A percentile compares a stretch with the other conserved stretches of the same genome.
These are phyloP conservation scores for Hypotaenidia okinawae DNA, from an alignment of 2,797 vertebrate genomes.

Conservation along the genomic window DNA sequence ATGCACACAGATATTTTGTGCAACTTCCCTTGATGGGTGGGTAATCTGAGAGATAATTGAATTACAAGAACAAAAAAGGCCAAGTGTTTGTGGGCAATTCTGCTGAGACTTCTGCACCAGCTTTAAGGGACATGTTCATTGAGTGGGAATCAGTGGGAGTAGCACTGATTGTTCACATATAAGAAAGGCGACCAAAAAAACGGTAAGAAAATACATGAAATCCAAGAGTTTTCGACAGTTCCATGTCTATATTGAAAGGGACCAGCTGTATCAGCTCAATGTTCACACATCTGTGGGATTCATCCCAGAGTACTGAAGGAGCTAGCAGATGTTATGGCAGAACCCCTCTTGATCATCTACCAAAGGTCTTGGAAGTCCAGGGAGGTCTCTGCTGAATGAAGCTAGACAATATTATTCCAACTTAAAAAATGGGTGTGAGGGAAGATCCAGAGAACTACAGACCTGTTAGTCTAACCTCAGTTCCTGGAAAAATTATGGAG, in stretches of 20 bases:
- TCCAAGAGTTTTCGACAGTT: background rate
- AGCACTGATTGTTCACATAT: slow-evolving; percentile 1
- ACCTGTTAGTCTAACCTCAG: background rate
- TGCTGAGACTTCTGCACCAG: background rate
- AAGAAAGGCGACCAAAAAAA: background rate
- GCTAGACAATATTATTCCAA: background rate
- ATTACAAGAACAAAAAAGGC: background rate
- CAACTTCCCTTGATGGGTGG: background rate
- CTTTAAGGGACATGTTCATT: background rate
- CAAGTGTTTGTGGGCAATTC: background rate
- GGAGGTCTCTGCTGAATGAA: background rate
- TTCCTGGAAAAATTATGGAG: background rate
- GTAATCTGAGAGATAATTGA: background rate
- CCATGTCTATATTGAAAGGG: background rate
- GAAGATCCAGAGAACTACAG: background rate
- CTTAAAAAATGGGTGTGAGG: background rate
- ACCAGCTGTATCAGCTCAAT: background rate
- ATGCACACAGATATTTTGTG: background rate
- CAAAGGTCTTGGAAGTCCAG: background rate
- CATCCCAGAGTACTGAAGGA: background rate
- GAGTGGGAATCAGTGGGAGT: background rate
- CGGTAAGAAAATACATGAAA: background rate
- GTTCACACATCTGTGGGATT: background rate
- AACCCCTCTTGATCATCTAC: background rate
- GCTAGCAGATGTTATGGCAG: background rate